Base-by-base conservation (phyloP, 2,888 invertebrate species). In the Hirudinaria manillensis region DNA sequence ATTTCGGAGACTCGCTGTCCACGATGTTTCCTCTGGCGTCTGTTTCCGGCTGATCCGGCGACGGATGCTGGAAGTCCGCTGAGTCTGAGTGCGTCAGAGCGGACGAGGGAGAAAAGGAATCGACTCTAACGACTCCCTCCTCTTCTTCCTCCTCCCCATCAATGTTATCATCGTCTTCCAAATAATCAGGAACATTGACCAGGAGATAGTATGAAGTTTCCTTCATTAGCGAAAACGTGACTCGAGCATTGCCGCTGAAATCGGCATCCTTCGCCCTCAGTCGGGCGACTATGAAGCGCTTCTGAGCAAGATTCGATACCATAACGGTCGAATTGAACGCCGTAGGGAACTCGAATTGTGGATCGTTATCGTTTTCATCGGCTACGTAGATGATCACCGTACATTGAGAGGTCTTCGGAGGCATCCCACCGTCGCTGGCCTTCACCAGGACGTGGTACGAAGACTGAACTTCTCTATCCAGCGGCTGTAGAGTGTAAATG, bases 351-450 rank as follows among this genome's bases (percentile, higher is more conserved):
- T 61, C 70, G 34, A 77, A 71, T n/a, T 72, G 65, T 4, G 78
- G 78, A 55, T 71, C 45, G 70, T 78, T 77, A 70, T 78, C 78
- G 74, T 78, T 78, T 51, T 72, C 68, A 66, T 78, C 78, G n/a
- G 76, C 75, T n/a, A 78, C 75, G 61, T 77, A 36, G 34, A 73
- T 38, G n/a, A 32, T 56, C 29, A 73, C 73, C n/a, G 36, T 61
- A 61, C 34, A 56, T 27, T 29, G 38, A 0, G 65, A 32, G 2
- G 61, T 32, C 32, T 29, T 61, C 13, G 61, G 16, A 2, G 73
- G 73, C 16, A n/a, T 38, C 1, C 73, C 73, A n/a, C 32, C 34
- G 65, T 73, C 73, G 34, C 36, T 65, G 38, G 73, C 73, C n/a
- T 38, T 29, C 2, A 73, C 32, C 29, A 16, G 56, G 10, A 73